Evolutionary conservation across 2,113 vertebrate genomes (phyloP).

Genomic region (Chloropsis hardwickii): DNA sequence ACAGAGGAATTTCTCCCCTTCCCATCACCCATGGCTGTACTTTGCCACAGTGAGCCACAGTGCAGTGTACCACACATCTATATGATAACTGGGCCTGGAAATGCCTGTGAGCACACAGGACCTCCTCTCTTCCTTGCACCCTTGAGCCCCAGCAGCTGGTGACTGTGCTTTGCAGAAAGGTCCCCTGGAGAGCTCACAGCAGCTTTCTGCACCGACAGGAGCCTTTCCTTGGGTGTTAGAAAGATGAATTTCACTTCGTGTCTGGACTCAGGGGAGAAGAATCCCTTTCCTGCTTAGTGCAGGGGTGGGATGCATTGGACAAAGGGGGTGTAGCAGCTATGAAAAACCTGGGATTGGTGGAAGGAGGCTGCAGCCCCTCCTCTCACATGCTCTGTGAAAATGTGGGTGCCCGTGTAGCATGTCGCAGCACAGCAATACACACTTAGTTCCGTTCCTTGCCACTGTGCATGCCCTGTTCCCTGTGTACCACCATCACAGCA

Average conservation of each 20-base stretch:
- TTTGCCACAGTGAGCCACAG: background rate
- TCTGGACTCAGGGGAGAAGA: background rate
- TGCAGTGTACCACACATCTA: background rate
- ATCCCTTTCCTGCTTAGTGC: background rate
- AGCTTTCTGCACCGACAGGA: background rate
- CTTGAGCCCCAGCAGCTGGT: background rate
- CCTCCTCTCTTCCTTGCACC: background rate
- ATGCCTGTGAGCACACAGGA: fast-evolving
- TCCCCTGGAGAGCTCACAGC: background rate
- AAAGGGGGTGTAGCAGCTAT: background rate
- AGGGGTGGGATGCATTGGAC: background rate
- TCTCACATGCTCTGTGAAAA: background rate
- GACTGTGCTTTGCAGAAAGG: background rate
- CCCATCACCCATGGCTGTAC: background rate
- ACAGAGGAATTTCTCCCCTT: background rate
- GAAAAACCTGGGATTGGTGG: background rate
- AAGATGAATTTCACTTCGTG: background rate
- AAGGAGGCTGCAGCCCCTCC: background rate
- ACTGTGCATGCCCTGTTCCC: fast-evolving
- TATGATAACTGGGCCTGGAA: background rate
- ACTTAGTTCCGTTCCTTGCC: too few relatives aligned
- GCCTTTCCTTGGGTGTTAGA: background rate
- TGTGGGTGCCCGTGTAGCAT: fast-evolving
- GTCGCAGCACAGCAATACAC: fast-evolving
- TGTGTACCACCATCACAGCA: background rate